Evolutionary conservation across 2,888 invertebrate genomes (phyloP).

Genomic region (Cosmia pyralina): DNA sequence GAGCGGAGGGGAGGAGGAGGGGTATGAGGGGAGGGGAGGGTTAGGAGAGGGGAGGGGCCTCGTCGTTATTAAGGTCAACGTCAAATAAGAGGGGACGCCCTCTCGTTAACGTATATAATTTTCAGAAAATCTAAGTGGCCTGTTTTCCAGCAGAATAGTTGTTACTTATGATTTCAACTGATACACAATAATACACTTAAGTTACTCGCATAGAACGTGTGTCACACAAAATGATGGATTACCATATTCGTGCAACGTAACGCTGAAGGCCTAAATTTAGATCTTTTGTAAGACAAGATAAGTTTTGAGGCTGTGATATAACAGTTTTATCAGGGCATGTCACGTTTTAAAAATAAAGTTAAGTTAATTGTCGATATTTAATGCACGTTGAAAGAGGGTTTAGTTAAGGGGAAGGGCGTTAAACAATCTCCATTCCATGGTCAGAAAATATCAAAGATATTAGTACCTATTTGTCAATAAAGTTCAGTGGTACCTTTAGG

Average conservation of each 20-base stretch:
- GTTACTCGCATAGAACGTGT: background rate
- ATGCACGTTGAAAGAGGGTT: background rate
- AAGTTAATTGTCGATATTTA: background rate
- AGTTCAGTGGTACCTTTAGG: background rate
- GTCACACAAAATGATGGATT: constrained; percentile 21
- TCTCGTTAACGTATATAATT: constrained; percentile 15
- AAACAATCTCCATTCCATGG: background rate
- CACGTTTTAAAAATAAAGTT: background rate
- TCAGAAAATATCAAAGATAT: background rate
- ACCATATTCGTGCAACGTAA: background rate
- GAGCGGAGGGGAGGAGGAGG: no score
- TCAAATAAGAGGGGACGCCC: constrained; percentile 5
- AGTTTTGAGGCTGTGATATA: background rate
- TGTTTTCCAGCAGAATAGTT: background rate
- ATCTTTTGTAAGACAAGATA: constrained; percentile 4
- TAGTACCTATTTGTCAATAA: background rate
- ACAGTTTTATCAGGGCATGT: background rate
- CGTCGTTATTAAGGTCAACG: background rate
- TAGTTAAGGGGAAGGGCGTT: background rate
- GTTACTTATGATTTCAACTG: background rate
- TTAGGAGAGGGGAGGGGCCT: no score
- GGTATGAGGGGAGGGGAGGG: no score
- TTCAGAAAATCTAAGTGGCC: constrained; percentile 5
- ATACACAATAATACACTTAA: constrained; percentile 10
- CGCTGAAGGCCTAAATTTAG: constrained; percentile 4